Evolutionary conservation across 2,888 invertebrate genomes (phyloP).

Genomic region (Nomada ruficornis): DNA sequence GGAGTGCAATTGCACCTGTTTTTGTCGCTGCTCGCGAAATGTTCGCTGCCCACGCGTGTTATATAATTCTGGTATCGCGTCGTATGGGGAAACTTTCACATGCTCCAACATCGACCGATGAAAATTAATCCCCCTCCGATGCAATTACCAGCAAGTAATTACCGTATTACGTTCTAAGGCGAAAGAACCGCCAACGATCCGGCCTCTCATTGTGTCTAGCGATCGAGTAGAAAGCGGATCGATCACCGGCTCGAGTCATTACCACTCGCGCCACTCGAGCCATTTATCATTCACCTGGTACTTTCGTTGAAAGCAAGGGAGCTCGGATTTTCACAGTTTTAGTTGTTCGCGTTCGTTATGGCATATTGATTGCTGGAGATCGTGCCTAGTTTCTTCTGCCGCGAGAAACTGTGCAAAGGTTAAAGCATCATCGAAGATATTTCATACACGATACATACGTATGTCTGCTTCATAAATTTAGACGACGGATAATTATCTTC

Average conservation of each 20-base stretch:
- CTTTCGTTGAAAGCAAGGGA: constrained; percentile 11
- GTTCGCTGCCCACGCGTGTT: constrained; percentile 23
- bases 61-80: constrained; percentile 14
- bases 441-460: too few species aligned
- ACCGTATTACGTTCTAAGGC: constrained; percentile 32
- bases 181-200: constrained; percentile 16
- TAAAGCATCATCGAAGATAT: background rate
- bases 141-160: constrained; percentile 42
- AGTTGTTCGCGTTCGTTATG: too few species aligned
- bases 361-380: background rate
- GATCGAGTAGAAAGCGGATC: constrained; percentile 35
- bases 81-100: constrained; percentile 23
- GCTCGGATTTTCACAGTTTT: background rate
- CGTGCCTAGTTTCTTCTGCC: background rate
- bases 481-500: background rate
- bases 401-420: background rate
- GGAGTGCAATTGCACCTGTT: constrained; percentile 27
- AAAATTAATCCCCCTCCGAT: constrained; percentile 38
- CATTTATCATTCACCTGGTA: constrained; percentile 8
- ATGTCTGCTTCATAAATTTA: background rate
- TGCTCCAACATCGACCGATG: constrained; percentile 28
- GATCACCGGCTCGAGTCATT: constrained; percentile 3
- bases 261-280: background rate
- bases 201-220: background rate
- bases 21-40: constrained; percentile 31